Evolutionary conservation across 2,113 vertebrate species (phyloP), one percentile per base, ranked within the genome.

Genomic region (Pica pica): DNA sequence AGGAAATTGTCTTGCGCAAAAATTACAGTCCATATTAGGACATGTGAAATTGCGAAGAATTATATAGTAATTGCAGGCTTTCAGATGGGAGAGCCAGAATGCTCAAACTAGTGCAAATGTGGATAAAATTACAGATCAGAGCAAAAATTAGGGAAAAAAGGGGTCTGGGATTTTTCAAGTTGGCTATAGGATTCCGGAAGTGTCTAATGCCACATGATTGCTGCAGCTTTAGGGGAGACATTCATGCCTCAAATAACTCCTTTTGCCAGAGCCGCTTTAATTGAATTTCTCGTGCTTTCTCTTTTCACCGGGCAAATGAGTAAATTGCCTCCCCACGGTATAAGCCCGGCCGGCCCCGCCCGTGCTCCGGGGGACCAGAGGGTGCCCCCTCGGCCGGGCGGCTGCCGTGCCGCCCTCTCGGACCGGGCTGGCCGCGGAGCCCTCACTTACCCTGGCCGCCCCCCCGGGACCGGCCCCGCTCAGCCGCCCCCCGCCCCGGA

Each of bases 61-160:
- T 99, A 99, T 99, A 99, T 98, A 99, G 99, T 99, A 99, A 99
- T 99, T 99, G 99, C 99, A 99, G 99, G 99, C 99, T 99, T 99
- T 99, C 99, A 99, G 98, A 99, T 99, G 98, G 99, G 98, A 99
- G 99, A 99, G 99, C 98, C 99, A 99, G 98, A 99, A 99, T 99
- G 98, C 99, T 99, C 98, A 99, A 99, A 99, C 98, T 99, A 98
- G 98, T 99, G 98, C 98, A 99, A 99, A 99, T 99, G 99, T 99
- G 99, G 99, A 99, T 99, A 98, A 99, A 99, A 99, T 99, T 99
- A 99, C 99, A 99, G 99, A 99, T 99, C 98, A 99, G 98, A 98
- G 99, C 98, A 99, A 99, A 99, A 99, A 99, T 99, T 99, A 99
- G 99, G 98, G 99, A 97, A 99, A 98, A 98, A 98, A 98, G 98